phyloP scores from a whole-genome alignment of 2,888 invertebrate species.

The Pseudococcus viburni region DNA sequence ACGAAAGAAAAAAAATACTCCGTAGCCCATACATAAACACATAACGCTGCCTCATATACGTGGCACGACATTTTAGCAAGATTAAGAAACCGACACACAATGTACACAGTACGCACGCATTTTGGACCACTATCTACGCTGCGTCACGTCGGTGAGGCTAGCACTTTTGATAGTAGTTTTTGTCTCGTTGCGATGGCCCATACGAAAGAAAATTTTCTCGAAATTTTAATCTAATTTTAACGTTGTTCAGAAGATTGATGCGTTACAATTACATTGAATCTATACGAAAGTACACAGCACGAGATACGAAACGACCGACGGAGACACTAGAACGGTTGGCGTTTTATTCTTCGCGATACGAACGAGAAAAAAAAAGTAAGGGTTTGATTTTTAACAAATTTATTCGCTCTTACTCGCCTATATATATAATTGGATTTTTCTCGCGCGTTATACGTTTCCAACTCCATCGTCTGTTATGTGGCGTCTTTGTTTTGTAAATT shows the following conservation, averaged over 20 bases:
- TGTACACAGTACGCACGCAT: background rate
- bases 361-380: background rate
- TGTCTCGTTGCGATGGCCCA: background rate
- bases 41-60: background rate
- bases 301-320: background rate
- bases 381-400: constrained; percentile 26
- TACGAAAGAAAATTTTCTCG: background rate
- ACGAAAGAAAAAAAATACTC: background rate
- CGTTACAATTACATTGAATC: background rate
- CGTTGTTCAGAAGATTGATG: background rate
- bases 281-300: background rate
- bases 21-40: background rate
- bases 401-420: background rate
- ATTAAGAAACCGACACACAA: background rate
- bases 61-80: background rate
- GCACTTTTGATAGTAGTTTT: background rate
- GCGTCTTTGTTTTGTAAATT: constrained; percentile 6
- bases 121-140: background rate
- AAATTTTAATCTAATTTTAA: constrained; percentile 1
- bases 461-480: background rate
- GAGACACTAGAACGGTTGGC: background rate
- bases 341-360: background rate
- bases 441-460: background rate
- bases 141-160: background rate
- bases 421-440: constrained; percentile 26